Base-by-base conservation (phyloP, 2,113 vertebrate genomes). In the Lophius piscatorius region DNA sequence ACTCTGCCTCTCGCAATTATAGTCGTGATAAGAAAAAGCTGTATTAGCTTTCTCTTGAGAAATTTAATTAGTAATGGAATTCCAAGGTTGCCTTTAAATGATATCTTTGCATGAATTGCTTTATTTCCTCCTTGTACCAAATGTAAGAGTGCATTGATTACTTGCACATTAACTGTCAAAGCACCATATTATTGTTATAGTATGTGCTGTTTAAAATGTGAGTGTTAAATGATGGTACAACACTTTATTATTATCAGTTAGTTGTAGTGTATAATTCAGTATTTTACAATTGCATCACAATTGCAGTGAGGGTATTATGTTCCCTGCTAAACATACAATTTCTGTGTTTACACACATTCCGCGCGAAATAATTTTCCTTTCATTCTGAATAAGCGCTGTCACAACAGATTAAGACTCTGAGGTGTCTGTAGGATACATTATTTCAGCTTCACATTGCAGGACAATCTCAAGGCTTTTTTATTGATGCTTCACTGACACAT, bases 51-150 rank as follows among this genome's bases (percentile, higher is more conserved):
- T 54, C 11, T 56, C 24, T 34, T 67, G 52, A 41, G 20, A 54
- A 45, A 6, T 50, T 72, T 52, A 69, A 74, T 65, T 75, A 71
- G 45, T 44, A 1, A 24, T 16, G 17, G 21, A 46, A 58, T 44
- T 60, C 29, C 41, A 23, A 22, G 35, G 56, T 66, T 4, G 8
- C 26, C 9, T 51, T 51, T 41, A 36, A 65, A 49, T 61, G 59
- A 48, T 24, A 36, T 45, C 45, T 33, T n/a, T 35, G 46, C 36
- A 21, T 52, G 18, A 14, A 6, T 24, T 33, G 44, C 39, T 26
- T 57, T 23, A 38, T 57, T 66, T 56, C 16, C 33, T 54, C 51
- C 8, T 13, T 2, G 40, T 24, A 4, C 12, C 17, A 35, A 76
- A 66, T 57, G 24, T 9, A 52, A 45, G 40, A 46, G 23, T 39